A percentile compares a stretch with the other conserved stretches of the same genome.
Conservation (phyloP, 2,797 vertebrate genomes). For the Macrochelys suwanniensis region DNA sequence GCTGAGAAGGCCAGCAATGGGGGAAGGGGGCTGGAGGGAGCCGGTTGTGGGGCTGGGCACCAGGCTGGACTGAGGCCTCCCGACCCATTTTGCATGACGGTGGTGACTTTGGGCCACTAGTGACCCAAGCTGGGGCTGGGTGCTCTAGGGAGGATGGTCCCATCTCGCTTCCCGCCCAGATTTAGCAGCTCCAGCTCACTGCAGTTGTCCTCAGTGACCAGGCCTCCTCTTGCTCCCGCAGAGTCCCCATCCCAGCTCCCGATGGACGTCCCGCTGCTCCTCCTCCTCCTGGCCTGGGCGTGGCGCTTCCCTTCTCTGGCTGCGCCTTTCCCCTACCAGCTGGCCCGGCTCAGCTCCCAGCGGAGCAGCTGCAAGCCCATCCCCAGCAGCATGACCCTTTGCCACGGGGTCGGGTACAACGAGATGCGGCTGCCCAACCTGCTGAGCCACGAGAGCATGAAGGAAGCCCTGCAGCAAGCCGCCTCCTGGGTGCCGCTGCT, state of each 20-base stretch:
- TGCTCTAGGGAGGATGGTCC: not conserved
- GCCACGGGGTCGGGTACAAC: slow-evolving; percentile 86
- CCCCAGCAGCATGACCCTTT: slow-evolving; percentile 84
- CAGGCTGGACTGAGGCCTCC: not conserved
- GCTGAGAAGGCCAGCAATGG: not conserved
- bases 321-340: slow-evolving; percentile 54
- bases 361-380: slow-evolving; percentile 85
- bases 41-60: not conserved
- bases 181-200: not conserved
- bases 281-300: not conserved
- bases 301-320: not conserved
- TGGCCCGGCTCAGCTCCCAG: slow-evolving; percentile 68
- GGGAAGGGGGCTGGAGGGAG: not conserved
- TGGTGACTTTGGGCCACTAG: not conserved
- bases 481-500: slow-evolving; percentile 87
- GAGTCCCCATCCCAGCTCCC: not conserved
- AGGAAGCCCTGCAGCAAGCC: slow-evolving; percentile 86
- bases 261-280: not conserved
- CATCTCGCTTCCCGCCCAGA: not conserved
- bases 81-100: not conserved
- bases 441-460: slow-evolving; percentile 85
- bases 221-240: not conserved
- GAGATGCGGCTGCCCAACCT: slow-evolving; percentile 88
- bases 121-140: too few species aligned
- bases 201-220: not conserved